Evolutionary conservation across 2,797 vertebrate genomes (phyloP), one percentile per base, ranked within the genome.

Genomic region (Thripadectes ignobilis): DNA sequence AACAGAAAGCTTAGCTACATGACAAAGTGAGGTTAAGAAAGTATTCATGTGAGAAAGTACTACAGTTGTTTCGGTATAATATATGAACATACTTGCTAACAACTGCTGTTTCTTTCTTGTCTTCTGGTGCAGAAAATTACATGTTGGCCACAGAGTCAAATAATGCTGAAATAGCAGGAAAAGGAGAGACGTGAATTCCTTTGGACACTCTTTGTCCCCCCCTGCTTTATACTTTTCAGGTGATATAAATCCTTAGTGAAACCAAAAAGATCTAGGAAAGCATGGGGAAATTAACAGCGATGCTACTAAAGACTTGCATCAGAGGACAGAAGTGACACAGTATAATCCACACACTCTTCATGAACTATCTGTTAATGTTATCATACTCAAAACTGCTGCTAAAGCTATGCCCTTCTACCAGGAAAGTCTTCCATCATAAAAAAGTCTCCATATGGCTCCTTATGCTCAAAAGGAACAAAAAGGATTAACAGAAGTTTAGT

Each of bases 11-110:
- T 84, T 73, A 85, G 51, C 30, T 85, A 68, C 32, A 26, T 45
- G 79, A 95, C 43, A 62, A 66, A 92, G n/a, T 62, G 51, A 88
- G 71, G 94, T 78, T 75, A 91, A 29, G n/a, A 45, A 87, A 88
- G 82, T 36, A 95, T 75, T 89, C 85, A 93, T 58, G 24, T 62
- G 68, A 89, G 61, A 77, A 91, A 72, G 41, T 54, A 63, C 22
- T 46, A 36, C 21, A 30, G 80, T 89, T 88, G n/a, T 88, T 93
- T 91, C 36, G 39, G 34, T 55, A 41, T 54, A 89, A 80, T 38
- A 52, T 17, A 65, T 38, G 74, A 82, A 89, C 26, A 43, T 55
- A 89, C 45, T 85, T 57, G 23, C 45, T 91, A 93, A 74, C 14
- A 87, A 72, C 43, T 61, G 30, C 15, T n/a, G 45, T 27, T 82